These are phyloP conservation scores for Drosophila albomicans DNA, from an alignment of 1,140 invertebrate species.

Conservation along the genomic window DNA sequence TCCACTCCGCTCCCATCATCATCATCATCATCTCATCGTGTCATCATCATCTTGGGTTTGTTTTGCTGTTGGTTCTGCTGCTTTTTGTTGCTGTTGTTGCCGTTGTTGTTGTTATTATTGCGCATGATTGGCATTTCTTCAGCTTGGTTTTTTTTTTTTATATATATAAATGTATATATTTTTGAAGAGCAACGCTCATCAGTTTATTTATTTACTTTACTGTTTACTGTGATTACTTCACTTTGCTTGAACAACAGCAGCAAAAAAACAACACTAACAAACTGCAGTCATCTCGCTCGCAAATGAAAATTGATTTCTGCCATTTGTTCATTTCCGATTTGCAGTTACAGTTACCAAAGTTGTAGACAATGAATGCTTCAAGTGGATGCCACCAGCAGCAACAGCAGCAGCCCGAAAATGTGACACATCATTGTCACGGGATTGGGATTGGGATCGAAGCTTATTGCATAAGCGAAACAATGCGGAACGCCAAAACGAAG, in stretches of 20 bases:
- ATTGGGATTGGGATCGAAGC: slow-evolving; percentile 31
- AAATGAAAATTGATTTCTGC: slow-evolving; percentile 69
- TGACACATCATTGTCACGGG: slow-evolving; percentile 57
- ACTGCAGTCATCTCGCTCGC: slow-evolving; percentile 33
- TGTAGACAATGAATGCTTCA: slow-evolving; percentile 21
- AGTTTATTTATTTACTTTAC: slow-evolving; percentile 70
- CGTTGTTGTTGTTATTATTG: slow-evolving; percentile 75
- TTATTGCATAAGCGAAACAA: slow-evolving; percentile 55
- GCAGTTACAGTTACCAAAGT: slow-evolving; percentile 35
- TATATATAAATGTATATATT: slow-evolving; percentile 20
- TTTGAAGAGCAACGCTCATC: slow-evolving; percentile 42
- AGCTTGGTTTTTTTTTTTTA: slow-evolving; percentile 37
- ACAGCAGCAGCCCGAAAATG: slow-evolving; percentile 34
- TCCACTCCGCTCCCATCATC: slow-evolving; percentile 20
- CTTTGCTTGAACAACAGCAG: slow-evolving; percentile 32
- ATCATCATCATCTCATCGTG: slow-evolving; percentile 19
- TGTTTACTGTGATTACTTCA: slow-evolving; percentile 77
- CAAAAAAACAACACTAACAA: slow-evolving; percentile 20
- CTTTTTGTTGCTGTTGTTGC: slow-evolving; percentile 17
- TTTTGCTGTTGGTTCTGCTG: slow-evolving; percentile 20
- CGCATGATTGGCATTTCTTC: slow-evolving; percentile 80
- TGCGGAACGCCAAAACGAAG: slow-evolving; percentile 42
- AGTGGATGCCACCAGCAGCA: slow-evolving; percentile 19
- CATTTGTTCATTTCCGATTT: slow-evolving; percentile 72
- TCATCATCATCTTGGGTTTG: slow-evolving; percentile 36